phyloP scores from a whole-genome alignment of 2,888 invertebrate genomes.

The Ctena decussata region DNA sequence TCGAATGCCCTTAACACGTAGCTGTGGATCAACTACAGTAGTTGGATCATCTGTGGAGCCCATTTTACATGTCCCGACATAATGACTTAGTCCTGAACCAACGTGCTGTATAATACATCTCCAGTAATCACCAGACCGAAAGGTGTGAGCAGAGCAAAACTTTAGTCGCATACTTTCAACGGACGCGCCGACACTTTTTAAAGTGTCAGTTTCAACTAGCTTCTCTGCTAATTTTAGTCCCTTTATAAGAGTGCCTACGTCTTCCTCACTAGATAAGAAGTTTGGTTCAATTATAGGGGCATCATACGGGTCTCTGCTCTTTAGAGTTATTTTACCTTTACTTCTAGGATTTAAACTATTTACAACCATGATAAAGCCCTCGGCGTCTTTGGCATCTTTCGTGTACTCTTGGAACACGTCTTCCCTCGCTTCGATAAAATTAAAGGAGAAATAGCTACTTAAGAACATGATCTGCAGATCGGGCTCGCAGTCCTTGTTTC shows the following conservation, averaged over 20 bases:
- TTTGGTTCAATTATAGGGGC: conserved; percentile 96
- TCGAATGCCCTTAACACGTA: neutral
- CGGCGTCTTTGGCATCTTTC: conserved; percentile 74
- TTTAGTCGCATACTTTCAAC: neutral
- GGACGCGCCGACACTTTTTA: neutral
- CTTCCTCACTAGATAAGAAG: conserved; percentile 90
- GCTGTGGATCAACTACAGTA: neutral
- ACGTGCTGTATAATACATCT: neutral
- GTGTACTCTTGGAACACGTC: neutral
- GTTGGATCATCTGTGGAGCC: neutral
- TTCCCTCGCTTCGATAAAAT: neutral
- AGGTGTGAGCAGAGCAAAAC: neutral
- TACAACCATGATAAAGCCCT: conserved; percentile 27
- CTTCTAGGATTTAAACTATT: conserved; percentile 89
- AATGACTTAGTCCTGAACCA: neutral
- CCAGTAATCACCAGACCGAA: neutral
- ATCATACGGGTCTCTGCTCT: conserved; percentile 92
- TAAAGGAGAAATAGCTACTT: neutral
- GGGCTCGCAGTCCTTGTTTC: neutral
- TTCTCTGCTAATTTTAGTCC: neutral
- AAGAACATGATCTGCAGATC: neutral
- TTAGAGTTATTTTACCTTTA: conserved; percentile 92
- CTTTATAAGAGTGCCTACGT: conserved; percentile 8
- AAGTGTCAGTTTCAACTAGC: neutral
- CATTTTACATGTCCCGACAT: neutral